Conservation (phyloP, 2,888 invertebrate species). For the Polydrusus pterygomalis region DNA sequence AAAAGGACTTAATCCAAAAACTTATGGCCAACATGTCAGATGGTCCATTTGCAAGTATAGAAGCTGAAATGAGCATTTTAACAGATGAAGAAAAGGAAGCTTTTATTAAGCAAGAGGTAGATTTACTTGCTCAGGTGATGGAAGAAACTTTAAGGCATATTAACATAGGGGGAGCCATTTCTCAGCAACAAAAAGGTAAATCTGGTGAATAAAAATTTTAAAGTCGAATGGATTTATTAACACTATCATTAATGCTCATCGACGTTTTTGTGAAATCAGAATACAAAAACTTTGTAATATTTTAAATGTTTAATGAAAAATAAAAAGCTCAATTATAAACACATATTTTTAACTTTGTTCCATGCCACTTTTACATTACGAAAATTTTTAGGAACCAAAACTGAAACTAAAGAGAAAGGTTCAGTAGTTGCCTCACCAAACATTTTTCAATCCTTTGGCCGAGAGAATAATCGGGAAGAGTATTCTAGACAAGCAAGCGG, state of each 20-base stretch:
- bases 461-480: constrained; percentile 14
- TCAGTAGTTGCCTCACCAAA: constrained; percentile 39
- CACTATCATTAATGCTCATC: too few species aligned
- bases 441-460: constrained; percentile 16
- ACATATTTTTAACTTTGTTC: too few species aligned
- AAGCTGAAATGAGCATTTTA: constrained; percentile 38
- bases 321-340: too few species aligned
- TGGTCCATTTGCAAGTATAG: constrained; percentile 40
- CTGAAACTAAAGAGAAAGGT: background rate
- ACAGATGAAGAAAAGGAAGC: constrained; percentile 47
- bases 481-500: constrained; percentile 22
- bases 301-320: too few species aligned
- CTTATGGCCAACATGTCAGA: background rate
- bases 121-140: constrained; percentile 44
- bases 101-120: constrained; percentile 46
- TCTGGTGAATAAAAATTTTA: background rate
- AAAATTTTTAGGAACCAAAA: background rate
- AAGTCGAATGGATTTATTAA: too few species aligned
- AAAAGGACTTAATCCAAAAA: background rate
- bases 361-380: too few species aligned
- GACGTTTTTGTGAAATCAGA: too few species aligned
- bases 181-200: constrained; percentile 7
- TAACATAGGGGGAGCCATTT: background rate
- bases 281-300: too few species aligned
- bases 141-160: constrained; percentile 32